Evolutionary conservation across 2,797 vertebrate genomes (phyloP), one percentile per base, ranked within the genome.

Genomic region (Dromococcyx pavoninus): DNA sequence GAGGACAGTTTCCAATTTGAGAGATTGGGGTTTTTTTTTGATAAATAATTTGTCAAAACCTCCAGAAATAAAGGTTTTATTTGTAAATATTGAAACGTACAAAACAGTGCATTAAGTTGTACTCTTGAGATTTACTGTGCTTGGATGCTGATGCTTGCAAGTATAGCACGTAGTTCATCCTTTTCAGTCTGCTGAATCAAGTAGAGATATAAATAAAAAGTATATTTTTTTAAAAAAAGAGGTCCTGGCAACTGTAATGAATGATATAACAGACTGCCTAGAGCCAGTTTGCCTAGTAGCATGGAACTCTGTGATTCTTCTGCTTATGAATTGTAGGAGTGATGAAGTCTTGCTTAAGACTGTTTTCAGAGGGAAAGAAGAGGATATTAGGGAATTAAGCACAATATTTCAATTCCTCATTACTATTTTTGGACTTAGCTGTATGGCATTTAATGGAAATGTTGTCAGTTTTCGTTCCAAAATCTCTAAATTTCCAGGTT

Each of bases 31-130:
- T 2, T 1, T n/a, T n/a, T 84, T 37, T 48, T 62, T 61, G 2
- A 21, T 95, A 89, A 80, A 39, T 76, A 66, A 70, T 79, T 71
- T 88, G 27, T 91, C 28, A 74, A 53, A 72, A 84, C 87, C 51
- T 62, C 25, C 5, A 53, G 22, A 89, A 92, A 39, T 74, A 53
- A 82, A 88, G 39, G 23, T 81, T 13, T 74, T 62, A 19, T 65
- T 74, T 89, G 19, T 61, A 51, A 89, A 58, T 79, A 32, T 19
- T 61, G 81, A 85, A 82, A 23, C 9, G 57, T 21, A 33, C 5
- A 23, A 46, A 82, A 71, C 32, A 39, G 61, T 83, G 44, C 41
- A 43, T 61, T 73, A 48, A 76, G 23, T 61, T 65, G 21, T 67
- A 41, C 5, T 76, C 7, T 50, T 32, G 65, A 51, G 53, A 27